Evolutionary conservation across 2,888 invertebrate species (phyloP), one percentile per base, ranked within the genome.

Genomic region (Thera obeliscata): DNA sequence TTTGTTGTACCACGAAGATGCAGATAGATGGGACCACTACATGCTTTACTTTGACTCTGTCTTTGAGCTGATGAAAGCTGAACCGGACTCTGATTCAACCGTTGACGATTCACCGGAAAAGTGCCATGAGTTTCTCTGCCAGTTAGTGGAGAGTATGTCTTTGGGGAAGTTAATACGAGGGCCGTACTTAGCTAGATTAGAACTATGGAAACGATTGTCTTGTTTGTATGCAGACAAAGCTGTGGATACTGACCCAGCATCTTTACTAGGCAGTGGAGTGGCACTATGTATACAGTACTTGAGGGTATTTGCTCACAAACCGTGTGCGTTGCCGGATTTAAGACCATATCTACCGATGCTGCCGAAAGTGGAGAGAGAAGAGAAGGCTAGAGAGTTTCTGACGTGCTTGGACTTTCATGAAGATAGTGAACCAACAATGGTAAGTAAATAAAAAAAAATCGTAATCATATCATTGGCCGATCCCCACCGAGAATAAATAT

Each of bases 301-400:
- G 76, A 88, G 91, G 52, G 94, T 95, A 74, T 99, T 98, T 88
- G 98, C 98, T 2, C 95, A 97, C 78, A 98, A 98, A 82, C 96
- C 96, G 0, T 98, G 98, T 87, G 97, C 97, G 69, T 97, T 97
- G 69, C 95, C 96, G 7, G 99, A 99, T 85, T 92, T 99, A 60
- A 95, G 95, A 70, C 93, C 96, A 4, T 98, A 97, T 86, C 85
- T 98, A 57, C 90, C 95, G 55, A 94, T 97, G 76, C 91, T 98
- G 72, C 95, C 96, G 5, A 91, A 94, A 50, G 94, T 95, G 8
- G 95, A 95, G 71, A 94, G 95, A 71, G 90, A 94, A 70, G 93
- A 94, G 56, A 88, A 96, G 63, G 94, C 95, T 43, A 87, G 91
- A 65, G 95, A 95, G 70, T 91, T 96, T 70, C 82, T 96, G 38